Conservation (phyloP, 1,140 invertebrate genomes). For the Temnothorax longispinosus region DNA sequence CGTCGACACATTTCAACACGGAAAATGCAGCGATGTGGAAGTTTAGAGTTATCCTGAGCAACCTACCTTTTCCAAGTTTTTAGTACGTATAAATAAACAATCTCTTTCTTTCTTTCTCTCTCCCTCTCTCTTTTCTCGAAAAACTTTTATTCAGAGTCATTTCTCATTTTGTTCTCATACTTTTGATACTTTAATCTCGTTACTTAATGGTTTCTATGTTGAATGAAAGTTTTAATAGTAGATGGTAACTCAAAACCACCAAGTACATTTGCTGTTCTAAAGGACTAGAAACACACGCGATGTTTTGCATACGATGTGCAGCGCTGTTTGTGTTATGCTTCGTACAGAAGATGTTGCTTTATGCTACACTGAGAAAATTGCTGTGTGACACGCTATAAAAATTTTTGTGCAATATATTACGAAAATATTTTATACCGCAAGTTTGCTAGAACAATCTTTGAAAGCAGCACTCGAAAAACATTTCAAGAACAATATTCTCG, state of each 20-base stretch:
- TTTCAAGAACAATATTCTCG: neutral
- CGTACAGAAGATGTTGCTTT: neutral
- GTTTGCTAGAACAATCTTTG: neutral
- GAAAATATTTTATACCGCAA: neutral
- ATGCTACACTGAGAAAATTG: slow-evolving; percentile 14
- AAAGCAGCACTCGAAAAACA: neutral
- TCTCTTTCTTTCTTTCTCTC: neutral
- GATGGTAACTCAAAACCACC: neutral
- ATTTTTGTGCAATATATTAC: neutral
- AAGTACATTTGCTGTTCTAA: neutral
- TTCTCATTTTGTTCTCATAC: neutral
- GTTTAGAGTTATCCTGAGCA: neutral
- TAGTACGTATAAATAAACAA: neutral
- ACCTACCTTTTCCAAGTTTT: neutral
- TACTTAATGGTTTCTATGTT: neutral
- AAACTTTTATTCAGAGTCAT: neutral
- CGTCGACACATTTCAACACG: neutral
- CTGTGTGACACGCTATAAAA: neutral
- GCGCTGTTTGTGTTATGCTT: neutral
- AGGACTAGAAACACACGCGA: neutral
- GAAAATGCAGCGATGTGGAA: neutral
- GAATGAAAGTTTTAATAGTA: neutral
- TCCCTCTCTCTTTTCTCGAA: neutral
- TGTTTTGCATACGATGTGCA: neutral
- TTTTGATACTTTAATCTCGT: neutral